Base-by-base conservation (phyloP, 2,888 invertebrate species). In the Sarcophaga carnaria region DNA sequence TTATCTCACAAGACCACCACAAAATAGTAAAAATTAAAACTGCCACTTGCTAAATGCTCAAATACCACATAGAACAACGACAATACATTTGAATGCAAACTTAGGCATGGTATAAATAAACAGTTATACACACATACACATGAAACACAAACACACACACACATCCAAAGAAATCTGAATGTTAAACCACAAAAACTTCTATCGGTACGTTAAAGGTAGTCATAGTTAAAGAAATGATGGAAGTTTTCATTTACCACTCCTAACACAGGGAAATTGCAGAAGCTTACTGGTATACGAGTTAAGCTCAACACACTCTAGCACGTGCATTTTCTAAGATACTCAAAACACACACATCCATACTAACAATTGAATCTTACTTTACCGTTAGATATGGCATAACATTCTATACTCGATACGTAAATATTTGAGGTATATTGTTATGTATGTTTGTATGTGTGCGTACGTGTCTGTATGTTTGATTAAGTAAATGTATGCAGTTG, bases 1-100 rank as follows among this genome's bases (percentile, higher is more conserved):
- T 87, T 75, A 84, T 87, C 80, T 83, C 75, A 63, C 74, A 75
- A 77, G 60, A 78, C 86, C 86, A 78, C 86, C 83, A 75, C 83
- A 80, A 83, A 81, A 80, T 83, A 80, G 80, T 83, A 77, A 76
- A 54, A 80, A 83, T 77, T 67, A 77, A 80, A 80, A 86, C 80
- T 70, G 86, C 83, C 86, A 86, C 86, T 87, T 83, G 80, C 83
- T 83, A 78, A 83, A 83, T 87, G 78, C 66, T 87, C 20, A 27
- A 83, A 83, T 83, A 70, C 77, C 80, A 75, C 63, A 72, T 37
- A 64, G 17, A 25, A 66, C 75, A 79, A 76, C 20, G 45, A 62
- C 75, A 78, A 66, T 45, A 54, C 27, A 27, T 20, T 62, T 27
- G 10, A 64, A 25, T 14, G 14, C 17, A 60, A 12, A 27, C 47